phyloP scores from a whole-genome alignment of 2,113 vertebrate genomes.

The Pogonocichla stellata region DNA sequence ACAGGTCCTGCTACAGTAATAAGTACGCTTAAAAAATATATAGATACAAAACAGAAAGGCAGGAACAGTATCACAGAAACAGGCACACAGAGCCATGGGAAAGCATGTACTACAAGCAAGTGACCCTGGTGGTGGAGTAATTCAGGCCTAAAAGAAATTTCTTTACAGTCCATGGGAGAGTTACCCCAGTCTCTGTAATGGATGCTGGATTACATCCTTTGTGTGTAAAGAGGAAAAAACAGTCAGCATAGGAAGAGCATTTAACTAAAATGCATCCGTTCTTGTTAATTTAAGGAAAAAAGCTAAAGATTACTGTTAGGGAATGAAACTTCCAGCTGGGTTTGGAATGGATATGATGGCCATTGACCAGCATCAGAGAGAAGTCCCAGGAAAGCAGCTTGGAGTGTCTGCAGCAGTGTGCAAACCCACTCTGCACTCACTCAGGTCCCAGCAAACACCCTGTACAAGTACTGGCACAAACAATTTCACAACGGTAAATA shows the following conservation, averaged over 20 bases:
- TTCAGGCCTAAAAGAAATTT: neutral
- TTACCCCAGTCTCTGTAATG: neutral
- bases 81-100: neutral
- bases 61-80: neutral
- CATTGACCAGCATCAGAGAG: neutral
- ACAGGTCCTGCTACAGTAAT: neutral
- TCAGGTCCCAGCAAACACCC: neutral
- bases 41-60: neutral
- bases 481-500: neutral
- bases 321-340: neutral
- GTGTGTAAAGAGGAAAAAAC: neutral
- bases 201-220: neutral
- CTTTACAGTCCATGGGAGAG: neutral
- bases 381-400: neutral
- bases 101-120: neutral
- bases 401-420: accelerated
- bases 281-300: neutral
- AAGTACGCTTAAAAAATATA: neutral
- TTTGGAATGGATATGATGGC: neutral
- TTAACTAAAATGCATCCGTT: neutral
- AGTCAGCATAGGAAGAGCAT: neutral
- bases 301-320: neutral
- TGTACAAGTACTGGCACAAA: neutral
- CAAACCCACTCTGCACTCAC: neutral
- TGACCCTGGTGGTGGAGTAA: neutral